Percentiles rank a stretch among this genome's conserved stretches.
Evolutionary conservation across 2,797 vertebrate genomes (phyloP).

Genomic region (Eurystomus glaucurus): DNA sequence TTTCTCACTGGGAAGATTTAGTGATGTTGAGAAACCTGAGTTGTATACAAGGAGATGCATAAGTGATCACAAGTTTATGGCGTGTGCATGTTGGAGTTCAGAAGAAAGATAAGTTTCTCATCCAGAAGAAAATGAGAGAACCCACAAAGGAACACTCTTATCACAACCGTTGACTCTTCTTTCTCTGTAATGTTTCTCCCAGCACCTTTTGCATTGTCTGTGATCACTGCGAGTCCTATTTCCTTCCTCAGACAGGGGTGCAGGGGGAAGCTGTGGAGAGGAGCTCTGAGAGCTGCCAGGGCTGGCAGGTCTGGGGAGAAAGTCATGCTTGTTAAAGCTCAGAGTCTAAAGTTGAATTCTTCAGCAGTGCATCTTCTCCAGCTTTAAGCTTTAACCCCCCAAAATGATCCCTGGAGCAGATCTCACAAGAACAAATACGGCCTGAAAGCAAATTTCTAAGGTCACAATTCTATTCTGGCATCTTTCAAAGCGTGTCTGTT

Average conservation of each 20-base stretch:
- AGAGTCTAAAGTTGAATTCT: neutral
- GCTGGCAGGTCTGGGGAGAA: neutral
- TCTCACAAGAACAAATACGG: neutral
- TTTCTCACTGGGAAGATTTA: slow-evolving; percentile 31
- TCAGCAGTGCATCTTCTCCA: neutral
- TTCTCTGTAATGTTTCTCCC: slow-evolving; percentile 30
- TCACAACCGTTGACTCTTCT: neutral
- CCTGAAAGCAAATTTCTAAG: neutral
- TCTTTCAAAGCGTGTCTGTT: neutral
- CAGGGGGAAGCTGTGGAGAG: neutral
- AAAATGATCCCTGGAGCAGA: neutral
- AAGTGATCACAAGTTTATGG: slow-evolving; percentile 10
- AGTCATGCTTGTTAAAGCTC: neutral
- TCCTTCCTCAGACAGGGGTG: slow-evolving; percentile 12
- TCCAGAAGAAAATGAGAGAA: neutral
- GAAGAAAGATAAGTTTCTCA: neutral
- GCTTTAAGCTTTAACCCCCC: neutral
- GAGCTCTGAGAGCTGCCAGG: slow-evolving; percentile 18
- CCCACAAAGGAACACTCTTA: neutral
- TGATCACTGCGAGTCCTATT: slow-evolving; percentile 13
- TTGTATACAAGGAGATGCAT: neutral
- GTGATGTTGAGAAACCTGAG: neutral
- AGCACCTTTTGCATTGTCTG: slow-evolving; percentile 1
- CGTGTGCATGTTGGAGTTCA: neutral
- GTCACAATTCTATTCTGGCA: neutral